Evolutionary conservation across 1,140 invertebrate genomes (phyloP).

Genomic region (Muscidifurax raptorellus): DNA sequence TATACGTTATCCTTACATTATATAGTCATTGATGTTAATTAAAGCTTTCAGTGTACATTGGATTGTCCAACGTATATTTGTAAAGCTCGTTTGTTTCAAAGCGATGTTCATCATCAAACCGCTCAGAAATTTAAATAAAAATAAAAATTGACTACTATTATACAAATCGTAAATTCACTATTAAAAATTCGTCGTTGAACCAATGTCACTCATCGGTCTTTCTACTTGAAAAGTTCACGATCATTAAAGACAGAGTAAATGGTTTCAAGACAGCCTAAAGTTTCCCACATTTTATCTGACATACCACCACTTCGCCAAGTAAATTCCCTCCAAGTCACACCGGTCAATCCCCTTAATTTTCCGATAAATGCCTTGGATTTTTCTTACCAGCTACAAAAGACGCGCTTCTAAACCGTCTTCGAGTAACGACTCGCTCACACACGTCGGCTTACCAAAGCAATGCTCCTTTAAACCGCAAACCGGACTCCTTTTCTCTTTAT

Average conservation of each 20-base stretch:
- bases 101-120: neutral
- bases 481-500: neutral
- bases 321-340: neutral
- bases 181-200: no score
- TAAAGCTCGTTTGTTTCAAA: neutral
- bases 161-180: no score
- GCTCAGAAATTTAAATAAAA: no score
- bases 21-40: neutral
- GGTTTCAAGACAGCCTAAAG: no score
- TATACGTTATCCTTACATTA: neutral
- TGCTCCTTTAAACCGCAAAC: neutral
- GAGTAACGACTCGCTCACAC: neutral
- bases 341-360: conserved; percentile 16
- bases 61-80: no score
- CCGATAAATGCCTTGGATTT: neutral
- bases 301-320: neutral
- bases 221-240: no score
- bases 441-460: neutral
- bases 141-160: no score
- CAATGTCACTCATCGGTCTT: no score
- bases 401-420: neutral
- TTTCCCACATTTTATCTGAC: neutral
- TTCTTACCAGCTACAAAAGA: neutral
- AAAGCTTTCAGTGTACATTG: neutral
- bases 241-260: no score